Evolutionary conservation across 2,888 invertebrate species (phyloP).

Genomic region (Cerastoderma edule): DNA sequence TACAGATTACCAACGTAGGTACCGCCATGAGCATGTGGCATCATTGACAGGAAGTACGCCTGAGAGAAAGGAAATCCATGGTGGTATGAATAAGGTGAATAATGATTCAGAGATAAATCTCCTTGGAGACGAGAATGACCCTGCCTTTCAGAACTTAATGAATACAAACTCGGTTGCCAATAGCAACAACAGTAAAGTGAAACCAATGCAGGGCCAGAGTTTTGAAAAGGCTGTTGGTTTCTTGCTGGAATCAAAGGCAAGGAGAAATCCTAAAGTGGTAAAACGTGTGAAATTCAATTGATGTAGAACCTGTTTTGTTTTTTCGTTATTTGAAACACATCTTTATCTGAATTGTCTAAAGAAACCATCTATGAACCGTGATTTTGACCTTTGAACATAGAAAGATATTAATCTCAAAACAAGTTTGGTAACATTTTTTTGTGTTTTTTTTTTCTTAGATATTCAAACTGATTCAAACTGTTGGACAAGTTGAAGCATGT

Average conservation of each 20-base stretch:
- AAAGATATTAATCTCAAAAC: too few relatives aligned
- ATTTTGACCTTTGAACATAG: too few relatives aligned
- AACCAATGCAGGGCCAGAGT: constrained; percentile 43
- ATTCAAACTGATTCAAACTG: too few relatives aligned
- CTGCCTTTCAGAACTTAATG: constrained; percentile 5
- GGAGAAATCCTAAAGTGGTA: constrained; percentile 27
- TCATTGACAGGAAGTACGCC: constrained; percentile 18
- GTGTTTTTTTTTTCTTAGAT: too few relatives aligned
- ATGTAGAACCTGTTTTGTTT: too few relatives aligned
- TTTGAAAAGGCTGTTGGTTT: constrained; percentile 55
- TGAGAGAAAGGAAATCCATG: constrained; percentile 10
- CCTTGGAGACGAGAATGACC: constrained; percentile 7
- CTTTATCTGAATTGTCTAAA: too few relatives aligned
- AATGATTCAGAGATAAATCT: constrained; percentile 14
- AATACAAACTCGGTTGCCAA: constrained; percentile 22
- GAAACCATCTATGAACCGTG: too few relatives aligned
- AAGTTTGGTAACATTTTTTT: too few relatives aligned
- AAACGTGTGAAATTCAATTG: constrained; percentile 58
- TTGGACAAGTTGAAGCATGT: too few relatives aligned
- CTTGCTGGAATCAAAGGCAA: constrained; percentile 46
- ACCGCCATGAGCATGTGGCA: neutral
- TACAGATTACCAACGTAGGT: constrained; percentile 5
- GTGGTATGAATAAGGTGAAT: constrained; percentile 12
- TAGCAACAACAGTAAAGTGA: constrained; percentile 34
- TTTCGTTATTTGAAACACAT: too few relatives aligned